Evolutionary conservation across 2,113 vertebrate species (phyloP), one percentile per base, ranked within the genome.

Genomic region (Chlamydotis undulata): DNA sequence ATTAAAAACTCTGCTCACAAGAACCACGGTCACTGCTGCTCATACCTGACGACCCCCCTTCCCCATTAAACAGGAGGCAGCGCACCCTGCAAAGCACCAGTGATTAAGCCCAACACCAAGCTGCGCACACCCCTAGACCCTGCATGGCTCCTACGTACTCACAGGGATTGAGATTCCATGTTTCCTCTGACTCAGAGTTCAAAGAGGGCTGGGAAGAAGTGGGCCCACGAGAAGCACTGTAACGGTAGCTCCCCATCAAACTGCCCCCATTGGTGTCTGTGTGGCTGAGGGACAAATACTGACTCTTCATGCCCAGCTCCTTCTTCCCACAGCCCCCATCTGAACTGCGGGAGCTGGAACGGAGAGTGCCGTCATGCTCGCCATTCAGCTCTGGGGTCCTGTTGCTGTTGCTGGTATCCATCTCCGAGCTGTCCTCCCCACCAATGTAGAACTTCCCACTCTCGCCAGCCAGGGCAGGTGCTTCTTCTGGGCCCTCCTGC

Each of bases 111-210:
- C 55, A 91, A 21, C 73, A 49, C 43, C 33, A 80, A 69, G 50
- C 39, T 65, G 29, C 22, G 29, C 78, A 45, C 33, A 65, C 7
- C 60, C 14, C 52, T 55, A 88, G 83, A 59, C 23, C 17, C 47
- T 6, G 29, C 43, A 52, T 18, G 70, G 29, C 45, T 79, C 76
- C 67, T 56, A 33, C 13, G 31, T 84, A 97, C 97, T 97, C 87
- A 98, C 97, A n/a, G 31, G 97, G 97, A 80, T 93, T 93, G 71
- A 98, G 87, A 80, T 96, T 97, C 97, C 97, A 98, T 0, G 43
- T 83, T 82, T 97, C 97, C 68, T 97, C 94, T 0, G 83, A 39
- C 52, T 94, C 92, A 0, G 80, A 94, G 67, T 78, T 94, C 71
- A 96, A 35, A 14, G 95, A 95, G 4, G 91, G 69, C 3, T 77